Evolutionary conservation across 2,797 vertebrate species (phyloP), one percentile per base, ranked within the genome.

Genomic region (Pseudopleuronectes americanus): DNA sequence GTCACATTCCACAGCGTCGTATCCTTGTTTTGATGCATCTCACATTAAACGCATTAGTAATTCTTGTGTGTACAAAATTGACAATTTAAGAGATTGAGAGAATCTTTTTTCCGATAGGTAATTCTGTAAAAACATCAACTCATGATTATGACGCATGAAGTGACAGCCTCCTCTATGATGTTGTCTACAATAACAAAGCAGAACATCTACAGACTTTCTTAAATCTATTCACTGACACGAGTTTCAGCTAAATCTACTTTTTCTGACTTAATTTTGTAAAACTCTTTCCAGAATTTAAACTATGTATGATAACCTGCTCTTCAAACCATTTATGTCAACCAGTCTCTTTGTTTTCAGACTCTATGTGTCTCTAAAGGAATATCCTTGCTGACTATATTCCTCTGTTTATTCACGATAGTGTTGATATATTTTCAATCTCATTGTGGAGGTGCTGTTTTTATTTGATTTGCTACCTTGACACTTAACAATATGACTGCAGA

Each of bases 151-250:
- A 66, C 21, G 0, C 66, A 69, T 57, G 69, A 61, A 76, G 64
- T 70, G 55, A 83, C 65, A 69, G 60, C 8, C 59, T 57, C 28
- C 22, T 68, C 45, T 22, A 59, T 57, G 56, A 71, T 73, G 56
- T 70, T 24, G 0, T 54, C 71, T 71, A 75, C n/a, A 64, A 53
- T 74, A 58, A 75, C 54, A 75, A 77, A 72, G 55, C 19, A 53
- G 53, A 33, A 47, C n/a, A 17, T 68, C 33, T 14, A 10, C 10
- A 52, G 47, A 19, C 17, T 10, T 10, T 28, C 43, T 68, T 72
- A 48, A 64, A 74, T 64, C 31, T 36, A 8, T 48, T 62, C 43
- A 31, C 55, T 64, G 55, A 43, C 63, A 53, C 55, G 49, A n/a
- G 33, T 0, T 68, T 72, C 26, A 62, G 45, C 57, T 47, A 33